Evolutionary conservation across 2,113 vertebrate genomes (phyloP), one percentile per base, ranked within the genome.

Genomic region (Ia io): DNA sequence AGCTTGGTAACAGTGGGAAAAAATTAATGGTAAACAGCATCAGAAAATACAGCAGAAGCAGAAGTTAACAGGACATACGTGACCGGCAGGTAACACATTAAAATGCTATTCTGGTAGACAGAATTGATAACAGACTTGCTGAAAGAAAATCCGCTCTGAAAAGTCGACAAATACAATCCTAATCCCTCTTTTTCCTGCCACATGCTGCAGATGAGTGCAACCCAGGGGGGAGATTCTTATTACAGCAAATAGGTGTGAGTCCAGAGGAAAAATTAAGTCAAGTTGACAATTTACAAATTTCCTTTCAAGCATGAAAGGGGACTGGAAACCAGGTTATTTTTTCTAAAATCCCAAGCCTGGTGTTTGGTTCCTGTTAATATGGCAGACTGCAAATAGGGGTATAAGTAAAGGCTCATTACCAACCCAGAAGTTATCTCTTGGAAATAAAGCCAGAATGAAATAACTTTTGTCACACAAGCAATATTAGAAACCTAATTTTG

Each of bases 181-280:
- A 98, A 98, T 98, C 97, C 97, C 96, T 2, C 59, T 2, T 87
- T 92, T 97, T 97, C 95, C 96, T 98, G 97, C 92, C 97, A 97
- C 95, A 93, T 44, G 28, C 95, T 97, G 88, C 86, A 98, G 98
- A 98, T 94, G 96, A 98, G 97, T 98, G 97, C 98, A 98, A 98
- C 96, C 97, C 77, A 79, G 94, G 94, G 96, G 97, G 91, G 20
- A 83, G 94, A 97, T 97, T 98, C 95, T 98, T 98, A 98, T 97
- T 98, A 97, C n/a, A 96, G 96, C 84, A 98, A 98, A 98, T 98
- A 98, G 97, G 96, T 98, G 97, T 86, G 97, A 98, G 97, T 98
- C 97, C 95, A 76, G 96, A 98, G 97, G 97, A 98, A 98, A 98
- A 98, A 98, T 98, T 97, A 98, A 98, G 98, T 98, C 97, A 97